These are phyloP conservation scores for Botia kubotai DNA, from an alignment of 2,797 vertebrate species.

Conservation along the genomic window DNA sequence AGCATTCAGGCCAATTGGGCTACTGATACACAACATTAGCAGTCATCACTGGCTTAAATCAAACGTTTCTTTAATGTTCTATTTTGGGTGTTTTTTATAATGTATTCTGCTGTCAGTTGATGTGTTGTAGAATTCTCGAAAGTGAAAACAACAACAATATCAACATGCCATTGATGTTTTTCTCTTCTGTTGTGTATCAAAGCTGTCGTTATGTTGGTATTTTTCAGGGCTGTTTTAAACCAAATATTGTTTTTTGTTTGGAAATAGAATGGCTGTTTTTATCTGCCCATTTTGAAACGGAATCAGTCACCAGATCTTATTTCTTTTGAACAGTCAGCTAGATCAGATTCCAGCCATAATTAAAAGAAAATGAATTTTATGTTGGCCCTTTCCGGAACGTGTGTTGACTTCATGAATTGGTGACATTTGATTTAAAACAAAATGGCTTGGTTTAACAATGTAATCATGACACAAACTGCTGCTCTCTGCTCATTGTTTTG, in stretches of 20 bases:
- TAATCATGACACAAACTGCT: not conserved
- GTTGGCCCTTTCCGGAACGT: not conserved
- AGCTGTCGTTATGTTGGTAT: not conserved
- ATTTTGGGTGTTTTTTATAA: conserved; percentile 3
- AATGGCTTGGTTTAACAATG: not conserved
- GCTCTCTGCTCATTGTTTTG: not conserved
- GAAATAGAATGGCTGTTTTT: not conserved
- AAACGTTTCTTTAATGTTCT: not conserved
- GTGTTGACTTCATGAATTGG: conserved; percentile 21
- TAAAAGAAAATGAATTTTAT: not conserved
- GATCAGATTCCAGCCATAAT: conserved; percentile 7
- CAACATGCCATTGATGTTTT: conserved; percentile 26
- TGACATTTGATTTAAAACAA: not conserved
- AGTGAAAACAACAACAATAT: not conserved
- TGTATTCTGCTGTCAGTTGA: not conserved
- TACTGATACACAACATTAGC: not conserved
- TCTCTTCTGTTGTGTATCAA: conserved; percentile 2
- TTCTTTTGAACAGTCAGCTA: conserved; percentile 1
- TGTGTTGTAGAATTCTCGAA: not conserved
- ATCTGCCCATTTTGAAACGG: not conserved
- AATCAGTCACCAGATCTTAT: conserved; percentile 12
- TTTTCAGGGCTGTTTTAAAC: not conserved
- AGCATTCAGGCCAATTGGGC: conserved; percentile 4
- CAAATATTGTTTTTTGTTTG: not conserved
- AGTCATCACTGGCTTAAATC: not conserved